These are phyloP conservation scores for Thamnaconus septentrionalis DNA, from an alignment of 2,113 vertebrate genomes.

Conservation along the genomic window DNA sequence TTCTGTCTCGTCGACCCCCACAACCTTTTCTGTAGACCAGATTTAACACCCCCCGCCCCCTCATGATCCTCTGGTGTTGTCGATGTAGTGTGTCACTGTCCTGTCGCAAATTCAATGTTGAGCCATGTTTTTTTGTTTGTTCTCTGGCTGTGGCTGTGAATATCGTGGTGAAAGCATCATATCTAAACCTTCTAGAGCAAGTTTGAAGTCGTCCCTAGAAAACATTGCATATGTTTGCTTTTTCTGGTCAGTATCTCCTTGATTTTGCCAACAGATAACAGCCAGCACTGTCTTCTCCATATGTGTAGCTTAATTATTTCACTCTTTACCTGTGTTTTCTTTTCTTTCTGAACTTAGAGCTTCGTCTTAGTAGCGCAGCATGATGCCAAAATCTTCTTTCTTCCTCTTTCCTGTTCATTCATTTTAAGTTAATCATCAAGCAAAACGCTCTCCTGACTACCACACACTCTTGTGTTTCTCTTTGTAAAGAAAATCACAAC, in stretches of 20 bases:
- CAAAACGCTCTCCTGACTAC: slow-evolving; percentile 29
- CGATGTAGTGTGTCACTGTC: not conserved
- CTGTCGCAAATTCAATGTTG: slow-evolving; percentile 33
- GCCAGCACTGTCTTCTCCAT: too few species aligned
- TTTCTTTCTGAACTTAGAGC: too few species aligned
- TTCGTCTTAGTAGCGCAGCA: too few species aligned
- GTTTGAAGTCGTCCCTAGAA: not conserved
- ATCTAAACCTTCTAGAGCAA: slow-evolving; percentile 45
- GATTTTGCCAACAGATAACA: too few species aligned
- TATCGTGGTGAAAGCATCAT: slow-evolving; percentile 20
- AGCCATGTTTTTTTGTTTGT: slow-evolving; percentile 32
- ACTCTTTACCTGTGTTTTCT: too few species aligned
- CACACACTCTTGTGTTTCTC: slow-evolving; percentile 47
- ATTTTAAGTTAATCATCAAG: too few species aligned
- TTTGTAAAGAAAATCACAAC: slow-evolving; percentile 21
- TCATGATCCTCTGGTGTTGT: slow-evolving; percentile 9
- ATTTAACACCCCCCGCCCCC: not conserved
- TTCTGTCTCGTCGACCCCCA: too few species aligned
- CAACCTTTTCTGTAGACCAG: too few species aligned
- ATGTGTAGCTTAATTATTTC: too few species aligned
- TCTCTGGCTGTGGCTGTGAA: slow-evolving; percentile 16
- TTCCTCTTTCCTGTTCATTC: not conserved
- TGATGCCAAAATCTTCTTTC: too few species aligned
- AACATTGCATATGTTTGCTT: too few species aligned
- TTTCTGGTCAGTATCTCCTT: too few species aligned